A percentile compares a stretch with the other conserved stretches of the same genome.
These are phyloP conservation scores for Bujurquina vittata DNA, from an alignment of 2,113 vertebrate genomes.

Conservation along the genomic window DNA sequence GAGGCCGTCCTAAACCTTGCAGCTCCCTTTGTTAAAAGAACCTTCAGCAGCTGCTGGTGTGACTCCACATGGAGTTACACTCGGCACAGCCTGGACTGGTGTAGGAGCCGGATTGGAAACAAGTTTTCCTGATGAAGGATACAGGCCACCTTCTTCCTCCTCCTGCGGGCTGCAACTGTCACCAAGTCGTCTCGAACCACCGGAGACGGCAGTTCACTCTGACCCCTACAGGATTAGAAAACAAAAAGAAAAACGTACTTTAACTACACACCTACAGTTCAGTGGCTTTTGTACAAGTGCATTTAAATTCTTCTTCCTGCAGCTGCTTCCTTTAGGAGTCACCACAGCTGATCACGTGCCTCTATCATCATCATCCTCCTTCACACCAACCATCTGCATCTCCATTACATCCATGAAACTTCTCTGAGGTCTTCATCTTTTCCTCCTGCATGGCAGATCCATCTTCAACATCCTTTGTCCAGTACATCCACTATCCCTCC, in stretches of 20 bases:
- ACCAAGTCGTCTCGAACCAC: conserved; percentile 81
- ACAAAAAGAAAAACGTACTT: neutral
- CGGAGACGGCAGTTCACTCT: conserved; percentile 74
- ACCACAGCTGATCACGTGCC: neutral
- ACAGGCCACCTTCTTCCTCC: conserved; percentile 86
- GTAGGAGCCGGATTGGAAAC: neutral
- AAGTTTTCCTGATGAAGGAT: conserved; percentile 77
- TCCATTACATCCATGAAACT: neutral
- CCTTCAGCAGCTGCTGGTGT: neutral
- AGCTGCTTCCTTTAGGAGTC: neutral
- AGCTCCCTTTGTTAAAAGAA: neutral
- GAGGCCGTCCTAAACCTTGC: neutral
- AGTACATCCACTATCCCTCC: neutral
- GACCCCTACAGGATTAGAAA: conserved; percentile 38
- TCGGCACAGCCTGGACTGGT: neutral
- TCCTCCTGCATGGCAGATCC: too few relatives aligned
- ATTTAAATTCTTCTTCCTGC: neutral
- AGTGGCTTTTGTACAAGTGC: neutral
- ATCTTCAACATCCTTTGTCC: neutral
- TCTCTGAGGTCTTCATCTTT: too few relatives aligned
- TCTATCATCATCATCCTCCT: neutral
- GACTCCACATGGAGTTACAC: too few relatives aligned
- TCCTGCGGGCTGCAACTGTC: conserved; percentile 80
- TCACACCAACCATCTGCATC: neutral
- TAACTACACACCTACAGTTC: neutral